Evolutionary conservation across 2,113 vertebrate genomes (phyloP).

Genomic region (Platichthys flesus): DNA sequence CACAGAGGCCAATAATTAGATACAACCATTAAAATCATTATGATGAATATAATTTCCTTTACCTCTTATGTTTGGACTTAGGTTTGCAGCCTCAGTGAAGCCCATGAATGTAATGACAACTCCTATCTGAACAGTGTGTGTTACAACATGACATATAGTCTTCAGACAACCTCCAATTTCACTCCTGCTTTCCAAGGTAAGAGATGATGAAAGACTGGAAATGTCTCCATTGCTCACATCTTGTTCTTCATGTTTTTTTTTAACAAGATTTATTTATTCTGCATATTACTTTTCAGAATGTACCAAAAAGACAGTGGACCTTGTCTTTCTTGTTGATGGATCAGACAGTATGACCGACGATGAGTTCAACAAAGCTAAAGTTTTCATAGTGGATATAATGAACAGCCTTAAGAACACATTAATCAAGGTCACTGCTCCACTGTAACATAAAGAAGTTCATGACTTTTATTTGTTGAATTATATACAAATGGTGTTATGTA

Average conservation of each 20-base stretch:
- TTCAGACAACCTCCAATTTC: conserved; percentile 36
- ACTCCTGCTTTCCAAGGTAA: conserved; percentile 83
- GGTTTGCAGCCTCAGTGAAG: conserved; percentile 84
- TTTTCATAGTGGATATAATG: conserved; percentile 84
- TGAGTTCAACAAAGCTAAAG: conserved; percentile 80
- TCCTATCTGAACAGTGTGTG: conserved; percentile 85
- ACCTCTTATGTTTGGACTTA: conserved; percentile 35
- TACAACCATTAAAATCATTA: neutral
- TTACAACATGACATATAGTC: conserved; percentile 68
- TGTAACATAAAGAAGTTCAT: neutral
- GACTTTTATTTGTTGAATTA: neutral
- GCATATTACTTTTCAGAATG: conserved; percentile 75
- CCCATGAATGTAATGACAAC: conserved; percentile 82
- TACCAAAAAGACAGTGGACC: conserved; percentile 81
- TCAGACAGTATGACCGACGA: conserved; percentile 67
- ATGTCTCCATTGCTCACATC: neutral
- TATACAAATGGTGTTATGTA: neutral
- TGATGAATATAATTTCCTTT: neutral
- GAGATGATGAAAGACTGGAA: neutral
- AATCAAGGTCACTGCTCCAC: conserved; percentile 77
- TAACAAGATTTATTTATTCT: neutral
- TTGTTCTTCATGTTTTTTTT: neutral
- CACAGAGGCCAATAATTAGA: neutral
- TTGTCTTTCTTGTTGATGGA: conserved; percentile 89
- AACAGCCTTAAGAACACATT: conserved; percentile 74